phyloP scores from a whole-genome alignment of 1,140 invertebrate species.

The Lerema accius region DNA sequence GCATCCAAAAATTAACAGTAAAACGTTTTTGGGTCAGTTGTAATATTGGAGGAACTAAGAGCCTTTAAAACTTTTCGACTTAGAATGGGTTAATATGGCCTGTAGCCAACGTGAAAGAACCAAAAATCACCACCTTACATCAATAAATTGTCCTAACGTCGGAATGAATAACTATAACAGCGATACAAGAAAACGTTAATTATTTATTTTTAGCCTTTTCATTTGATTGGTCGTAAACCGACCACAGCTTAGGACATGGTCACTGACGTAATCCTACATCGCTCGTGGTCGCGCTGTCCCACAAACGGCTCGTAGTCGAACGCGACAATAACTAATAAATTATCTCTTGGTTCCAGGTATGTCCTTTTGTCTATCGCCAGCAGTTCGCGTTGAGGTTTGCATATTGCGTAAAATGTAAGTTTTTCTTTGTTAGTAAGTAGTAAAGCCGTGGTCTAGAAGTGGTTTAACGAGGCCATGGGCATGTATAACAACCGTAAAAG shows the following conservation, averaged over 20 bases:
- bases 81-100: too few species aligned
- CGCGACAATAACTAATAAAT: slow-evolving; percentile 34
- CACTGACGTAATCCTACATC: slow-evolving; percentile 26
- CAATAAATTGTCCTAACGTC: too few species aligned
- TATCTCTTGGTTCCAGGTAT: slow-evolving; percentile 38
- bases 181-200: neutral
- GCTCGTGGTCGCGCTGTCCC: slow-evolving; percentile 18
- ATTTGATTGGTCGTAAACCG: slow-evolving; percentile 1
- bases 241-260: slow-evolving; percentile 23
- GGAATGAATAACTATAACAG: too few species aligned
- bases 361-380: slow-evolving; percentile 25
- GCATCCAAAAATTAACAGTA: too few species aligned
- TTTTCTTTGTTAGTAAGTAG: neutral
- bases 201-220: neutral
- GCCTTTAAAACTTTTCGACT: too few species aligned
- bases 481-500: neutral
- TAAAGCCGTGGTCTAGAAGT: neutral
- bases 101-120: too few species aligned
- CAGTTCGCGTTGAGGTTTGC: slow-evolving; percentile 4
- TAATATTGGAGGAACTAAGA: too few species aligned
- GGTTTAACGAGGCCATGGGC: too few species aligned
- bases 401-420: slow-evolving; percentile 13
- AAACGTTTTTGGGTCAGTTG: too few species aligned
- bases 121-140: too few species aligned
- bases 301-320: slow-evolving; percentile 18